These are phyloP conservation scores for Hoplias malabaricus DNA, from an alignment of 2,113 vertebrate species.

Conservation along the genomic window DNA sequence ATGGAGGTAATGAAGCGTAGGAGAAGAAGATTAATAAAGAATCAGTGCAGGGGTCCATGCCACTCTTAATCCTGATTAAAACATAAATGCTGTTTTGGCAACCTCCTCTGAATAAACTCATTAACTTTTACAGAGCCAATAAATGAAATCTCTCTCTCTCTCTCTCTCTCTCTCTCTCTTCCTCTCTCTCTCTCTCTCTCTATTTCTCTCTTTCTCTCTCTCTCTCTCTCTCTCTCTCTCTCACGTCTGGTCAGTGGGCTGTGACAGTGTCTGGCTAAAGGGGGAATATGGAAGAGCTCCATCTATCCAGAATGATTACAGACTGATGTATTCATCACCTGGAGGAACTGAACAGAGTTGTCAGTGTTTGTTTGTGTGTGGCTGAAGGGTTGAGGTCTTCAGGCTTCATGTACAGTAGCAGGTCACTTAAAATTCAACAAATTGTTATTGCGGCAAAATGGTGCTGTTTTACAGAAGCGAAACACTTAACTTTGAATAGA, in stretches of 20 bases:
- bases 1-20: conserved; percentile 52
- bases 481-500: no score
- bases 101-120: conserved; percentile 82
- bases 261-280: conserved; percentile 8
- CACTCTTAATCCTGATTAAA: conserved; percentile 79
- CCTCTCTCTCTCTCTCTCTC: not conserved
- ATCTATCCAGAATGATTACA: conserved; percentile 9
- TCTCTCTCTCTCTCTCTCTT: not conserved
- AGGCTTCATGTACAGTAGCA: not conserved
- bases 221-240: not conserved
- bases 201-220: not conserved
- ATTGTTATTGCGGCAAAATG: no score
- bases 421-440: not conserved
- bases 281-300: not conserved
- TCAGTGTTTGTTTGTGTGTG: not conserved
- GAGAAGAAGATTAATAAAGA: conserved; percentile 66
- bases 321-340: conserved; percentile 13
- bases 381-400: not conserved
- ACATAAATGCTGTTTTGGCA: conserved; percentile 73
- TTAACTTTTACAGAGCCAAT: conserved; percentile 60
- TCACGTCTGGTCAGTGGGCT: conserved; percentile 21
- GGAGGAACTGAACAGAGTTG: not conserved
- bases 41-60: conserved; percentile 49
- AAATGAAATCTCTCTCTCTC: conserved; percentile 36
- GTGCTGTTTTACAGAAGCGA: no score